A percentile compares a stretch with the other conserved stretches of the same genome.
Conservation (phyloP, 2,888 invertebrate species). For the Homarus gammarus region DNA sequence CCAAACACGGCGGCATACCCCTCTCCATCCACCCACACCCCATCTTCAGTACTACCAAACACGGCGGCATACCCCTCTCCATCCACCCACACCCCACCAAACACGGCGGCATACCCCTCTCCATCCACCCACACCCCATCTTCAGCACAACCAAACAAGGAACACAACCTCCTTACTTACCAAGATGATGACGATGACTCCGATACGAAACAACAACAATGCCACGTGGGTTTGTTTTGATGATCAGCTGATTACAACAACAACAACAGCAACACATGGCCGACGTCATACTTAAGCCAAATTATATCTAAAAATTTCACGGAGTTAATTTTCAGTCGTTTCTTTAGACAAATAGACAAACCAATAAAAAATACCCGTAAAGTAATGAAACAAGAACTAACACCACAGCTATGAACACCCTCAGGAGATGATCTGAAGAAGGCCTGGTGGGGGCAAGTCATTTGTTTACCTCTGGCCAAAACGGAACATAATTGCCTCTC, state of each 20-base stretch:
- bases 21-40: neutral
- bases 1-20: conserved; percentile 25
- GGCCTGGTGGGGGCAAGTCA: neutral
- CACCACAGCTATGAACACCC: neutral
- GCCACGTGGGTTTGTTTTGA: conserved; percentile 7
- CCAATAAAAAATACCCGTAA: neutral
- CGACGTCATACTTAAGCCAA: neutral
- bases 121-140: neutral
- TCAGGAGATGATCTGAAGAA: neutral
- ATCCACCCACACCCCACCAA: neutral
- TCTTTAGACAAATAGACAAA: too few relatives aligned
- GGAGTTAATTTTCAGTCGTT: too few relatives aligned
- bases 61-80: too few relatives aligned
- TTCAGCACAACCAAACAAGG: neutral
- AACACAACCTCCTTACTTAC: too few relatives aligned
- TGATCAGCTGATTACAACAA: conserved; percentile 12
- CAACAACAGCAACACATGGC: neutral
- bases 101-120: conserved; percentile 18
- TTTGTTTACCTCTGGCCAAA: conserved; percentile 39
- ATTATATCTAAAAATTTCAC: too few relatives aligned
- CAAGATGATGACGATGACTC: too few relatives aligned
- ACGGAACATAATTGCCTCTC: conserved; percentile 40
- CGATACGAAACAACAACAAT: neutral
- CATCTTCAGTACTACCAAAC: too few relatives aligned
- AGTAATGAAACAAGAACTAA: neutral